Evolutionary conservation across 1,140 invertebrate genomes (phyloP).

Genomic region (Pseudobourletiella spinata): DNA sequence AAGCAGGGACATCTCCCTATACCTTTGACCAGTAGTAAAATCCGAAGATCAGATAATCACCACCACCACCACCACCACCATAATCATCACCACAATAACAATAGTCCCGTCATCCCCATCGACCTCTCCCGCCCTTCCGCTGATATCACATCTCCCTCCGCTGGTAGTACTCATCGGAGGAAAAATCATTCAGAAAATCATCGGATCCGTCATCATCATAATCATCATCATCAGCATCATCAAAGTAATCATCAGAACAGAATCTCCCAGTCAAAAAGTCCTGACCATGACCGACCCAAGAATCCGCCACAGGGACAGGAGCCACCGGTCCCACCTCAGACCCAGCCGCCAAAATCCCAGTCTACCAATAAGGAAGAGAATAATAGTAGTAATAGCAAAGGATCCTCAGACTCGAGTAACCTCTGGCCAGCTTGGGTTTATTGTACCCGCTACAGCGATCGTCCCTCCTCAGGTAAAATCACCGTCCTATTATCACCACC

Average conservation of each 20-base stretch:
- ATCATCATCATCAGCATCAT: no score
- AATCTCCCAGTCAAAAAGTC: no score
- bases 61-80: no score
- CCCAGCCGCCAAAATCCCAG: conserved; percentile 34
- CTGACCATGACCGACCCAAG: no score
- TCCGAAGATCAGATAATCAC: conserved; percentile 38
- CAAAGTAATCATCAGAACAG: no score
- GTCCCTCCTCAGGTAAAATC: conserved; percentile 64
- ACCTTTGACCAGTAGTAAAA: conserved; percentile 32
- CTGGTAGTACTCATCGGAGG: background rate
- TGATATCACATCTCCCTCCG: conserved; percentile 12
- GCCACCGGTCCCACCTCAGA: conserved; percentile 34
- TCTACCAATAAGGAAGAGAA: conserved; percentile 10
- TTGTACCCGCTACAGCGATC: conserved; percentile 92
- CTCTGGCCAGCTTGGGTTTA: conserved; percentile 75
- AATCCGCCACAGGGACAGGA: background rate
- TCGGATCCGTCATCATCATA: no score
- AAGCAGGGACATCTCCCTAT: background rate
- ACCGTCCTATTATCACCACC: no score
- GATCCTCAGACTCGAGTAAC: background rate
- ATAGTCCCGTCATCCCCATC: conserved; percentile 25
- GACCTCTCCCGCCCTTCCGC: conserved; percentile 32
- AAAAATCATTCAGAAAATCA: background rate
- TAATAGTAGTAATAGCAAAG: conserved; percentile 34
- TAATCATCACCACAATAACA: no score